Percentiles rank a stretch among this genome's conserved stretches.
Evolutionary conservation across 1,140 invertebrate species (phyloP).

Genomic region (Maniola jurtina): DNA sequence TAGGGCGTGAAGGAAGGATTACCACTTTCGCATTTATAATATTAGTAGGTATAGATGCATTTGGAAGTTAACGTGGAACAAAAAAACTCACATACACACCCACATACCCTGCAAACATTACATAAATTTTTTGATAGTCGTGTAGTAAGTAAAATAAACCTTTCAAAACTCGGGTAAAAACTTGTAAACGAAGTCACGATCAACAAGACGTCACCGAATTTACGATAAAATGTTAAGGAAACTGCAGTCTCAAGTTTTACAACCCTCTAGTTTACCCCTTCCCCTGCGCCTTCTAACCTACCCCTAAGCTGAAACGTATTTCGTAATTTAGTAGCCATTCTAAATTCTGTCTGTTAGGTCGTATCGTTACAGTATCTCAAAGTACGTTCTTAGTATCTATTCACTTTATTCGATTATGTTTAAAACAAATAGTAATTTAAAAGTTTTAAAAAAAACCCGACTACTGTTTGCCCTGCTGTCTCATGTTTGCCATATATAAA

Average conservation of each 20-base stretch:
- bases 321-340: conserved; percentile 4
- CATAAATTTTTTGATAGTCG: too few species aligned
- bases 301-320: background rate
- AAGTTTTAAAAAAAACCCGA: too few species aligned
- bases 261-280: conserved; percentile 2
- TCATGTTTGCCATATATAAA: too few species aligned
- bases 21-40: too few species aligned
- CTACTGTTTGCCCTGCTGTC: too few species aligned
- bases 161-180: background rate
- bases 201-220: background rate
- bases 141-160: too few species aligned
- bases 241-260: conserved; percentile 14
- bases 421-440: background rate
- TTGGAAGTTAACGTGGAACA: too few species aligned
- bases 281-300: background rate
- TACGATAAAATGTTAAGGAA: conserved; percentile 11
- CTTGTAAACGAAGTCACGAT: conserved; percentile 1
- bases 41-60: too few species aligned
- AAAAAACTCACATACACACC: too few species aligned
- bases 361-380: background rate
- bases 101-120: too few species aligned
- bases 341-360: conserved; percentile 5
- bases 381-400: background rate
- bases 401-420: background rate
- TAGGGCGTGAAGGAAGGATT: too few species aligned